Percentiles rank a stretch among this genome's conserved stretches.
Conservation (phyloP, 1,140 invertebrate genomes). For the Tyrophagus putrescentiae region DNA sequence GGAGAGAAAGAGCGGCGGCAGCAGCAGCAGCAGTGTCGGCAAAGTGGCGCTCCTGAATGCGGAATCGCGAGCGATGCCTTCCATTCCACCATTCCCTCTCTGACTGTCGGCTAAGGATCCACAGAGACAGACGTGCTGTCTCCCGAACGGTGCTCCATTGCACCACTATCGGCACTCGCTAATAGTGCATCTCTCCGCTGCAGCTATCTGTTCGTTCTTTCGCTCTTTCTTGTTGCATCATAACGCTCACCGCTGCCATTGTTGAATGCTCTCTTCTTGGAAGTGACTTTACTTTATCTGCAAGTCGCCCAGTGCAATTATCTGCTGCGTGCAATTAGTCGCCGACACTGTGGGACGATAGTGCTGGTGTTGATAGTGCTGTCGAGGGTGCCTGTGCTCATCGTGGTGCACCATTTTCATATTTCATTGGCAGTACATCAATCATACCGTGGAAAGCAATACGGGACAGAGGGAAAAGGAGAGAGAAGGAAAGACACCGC, state of each 20-base stretch:
- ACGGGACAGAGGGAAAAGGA: no score
- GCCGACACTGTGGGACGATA: no score
- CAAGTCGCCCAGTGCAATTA: neutral
- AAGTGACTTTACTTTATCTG: no score
- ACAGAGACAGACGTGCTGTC: neutral
- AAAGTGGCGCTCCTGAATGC: neutral
- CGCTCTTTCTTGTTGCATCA: neutral
- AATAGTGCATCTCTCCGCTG: no score
- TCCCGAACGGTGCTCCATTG: neutral
- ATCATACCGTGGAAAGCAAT: neutral
- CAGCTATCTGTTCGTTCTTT: neutral
- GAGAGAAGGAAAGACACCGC: no score
- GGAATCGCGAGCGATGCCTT: neutral
- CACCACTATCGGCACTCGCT: no score
- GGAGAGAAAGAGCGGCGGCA: no score
- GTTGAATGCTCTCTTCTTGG: neutral
- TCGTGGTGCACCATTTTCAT: slow-evolving; percentile 10
- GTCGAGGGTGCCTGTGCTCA: no score
- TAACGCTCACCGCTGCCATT: neutral
- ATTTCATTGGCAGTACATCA: slow-evolving; percentile 15
- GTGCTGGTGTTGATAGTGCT: no score
- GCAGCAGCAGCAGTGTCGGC: no score
- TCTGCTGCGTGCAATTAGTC: neutral
- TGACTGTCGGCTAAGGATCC: neutral
- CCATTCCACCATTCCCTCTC: neutral